phyloP scores from a whole-genome alignment of 2,797 vertebrate species.

The Micropoecilia bifurca region DNA sequence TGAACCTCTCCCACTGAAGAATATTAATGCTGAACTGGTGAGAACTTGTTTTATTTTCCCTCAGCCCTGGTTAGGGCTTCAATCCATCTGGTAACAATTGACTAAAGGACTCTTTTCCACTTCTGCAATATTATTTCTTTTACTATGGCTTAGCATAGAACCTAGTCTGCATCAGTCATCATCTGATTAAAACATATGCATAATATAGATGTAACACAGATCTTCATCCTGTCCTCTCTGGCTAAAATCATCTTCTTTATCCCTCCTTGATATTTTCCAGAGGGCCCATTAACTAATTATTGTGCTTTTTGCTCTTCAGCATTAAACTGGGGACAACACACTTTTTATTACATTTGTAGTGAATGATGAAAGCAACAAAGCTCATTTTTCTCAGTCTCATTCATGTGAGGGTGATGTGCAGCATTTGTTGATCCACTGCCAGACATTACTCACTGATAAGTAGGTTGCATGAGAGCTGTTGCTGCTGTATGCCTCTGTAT shows the following conservation, averaged over 20 bases:
- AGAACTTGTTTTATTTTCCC: constrained; percentile 54
- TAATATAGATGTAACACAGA: constrained; percentile 41
- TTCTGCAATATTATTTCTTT: constrained; percentile 34
- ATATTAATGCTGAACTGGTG: constrained; percentile 80
- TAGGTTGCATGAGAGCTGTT: constrained; percentile 40
- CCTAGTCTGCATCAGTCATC: constrained; percentile 20
- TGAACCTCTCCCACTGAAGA: constrained; percentile 71
- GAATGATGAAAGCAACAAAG: constrained; percentile 48
- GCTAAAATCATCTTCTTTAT: constrained; percentile 10
- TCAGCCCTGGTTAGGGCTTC: constrained; percentile 13
- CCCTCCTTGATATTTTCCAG: constrained; percentile 1
- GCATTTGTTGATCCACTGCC: constrained; percentile 11
- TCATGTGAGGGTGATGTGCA: constrained; percentile 26
- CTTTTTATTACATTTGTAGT: constrained; percentile 47
- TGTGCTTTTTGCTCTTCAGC: constrained; percentile 23
- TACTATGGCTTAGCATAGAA: constrained; percentile 30
- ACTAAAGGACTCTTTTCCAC: constrained; percentile 19
- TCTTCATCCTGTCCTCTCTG: constrained; percentile 19
- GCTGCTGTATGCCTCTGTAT: constrained; percentile 21
- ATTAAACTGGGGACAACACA: constrained; percentile 14
- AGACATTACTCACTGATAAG: constrained; percentile 55
- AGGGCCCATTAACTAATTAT: constrained; percentile 31
- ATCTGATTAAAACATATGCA: constrained; percentile 37
- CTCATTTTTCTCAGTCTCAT: constrained; percentile 36
- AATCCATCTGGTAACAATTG: constrained; percentile 33